Evolutionary conservation across 2,888 invertebrate genomes (phyloP).

Genomic region (Eupsilia transversa): DNA sequence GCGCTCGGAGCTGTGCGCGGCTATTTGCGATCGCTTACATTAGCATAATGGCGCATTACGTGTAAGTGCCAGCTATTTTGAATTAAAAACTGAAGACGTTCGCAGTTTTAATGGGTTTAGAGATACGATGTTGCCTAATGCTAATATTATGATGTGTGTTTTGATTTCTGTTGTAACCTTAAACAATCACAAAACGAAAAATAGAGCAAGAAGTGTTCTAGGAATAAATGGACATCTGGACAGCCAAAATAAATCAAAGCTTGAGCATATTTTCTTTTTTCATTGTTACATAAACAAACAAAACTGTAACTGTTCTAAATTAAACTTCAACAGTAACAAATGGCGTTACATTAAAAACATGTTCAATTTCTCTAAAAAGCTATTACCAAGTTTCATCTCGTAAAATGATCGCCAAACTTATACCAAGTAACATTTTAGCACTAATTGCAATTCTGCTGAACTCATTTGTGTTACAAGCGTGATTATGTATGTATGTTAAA

Average conservation of each 20-base stretch:
- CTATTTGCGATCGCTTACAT: conserved; percentile 66
- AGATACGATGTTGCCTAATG: conserved; percentile 1
- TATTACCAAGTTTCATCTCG: conserved; percentile 15
- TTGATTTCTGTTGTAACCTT: conserved; percentile 4
- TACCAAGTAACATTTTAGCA: conserved; percentile 3
- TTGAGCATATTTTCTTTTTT: neutral
- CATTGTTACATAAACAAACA: neutral
- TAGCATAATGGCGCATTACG: conserved; percentile 68
- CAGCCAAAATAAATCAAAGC: conserved; percentile 4
- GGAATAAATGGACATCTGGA: neutral
- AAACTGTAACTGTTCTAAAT: neutral
- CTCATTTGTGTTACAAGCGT: conserved; percentile 17
- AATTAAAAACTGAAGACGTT: conserved; percentile 46
- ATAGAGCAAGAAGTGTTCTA: neutral
- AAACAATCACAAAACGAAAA: neutral
- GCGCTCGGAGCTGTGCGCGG: conserved; percentile 27
- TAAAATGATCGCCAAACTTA: conserved; percentile 20
- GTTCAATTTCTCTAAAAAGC: conserved; percentile 8
- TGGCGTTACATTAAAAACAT: conserved; percentile 7
- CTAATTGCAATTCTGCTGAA: conserved; percentile 34
- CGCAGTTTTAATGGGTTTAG: conserved; percentile 36
- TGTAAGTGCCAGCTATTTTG: conserved; percentile 45
- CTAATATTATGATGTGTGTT: conserved; percentile 26
- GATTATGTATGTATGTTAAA: conserved; percentile 31
- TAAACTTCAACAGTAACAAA: neutral